A percentile compares a stretch with the other conserved stretches of the same genome.
These are phyloP conservation scores for crab-eating macaque (Macaca fascicularis) DNA, from an alignment of 2,113 vertebrate species.

Conservation along the genomic window DNA sequence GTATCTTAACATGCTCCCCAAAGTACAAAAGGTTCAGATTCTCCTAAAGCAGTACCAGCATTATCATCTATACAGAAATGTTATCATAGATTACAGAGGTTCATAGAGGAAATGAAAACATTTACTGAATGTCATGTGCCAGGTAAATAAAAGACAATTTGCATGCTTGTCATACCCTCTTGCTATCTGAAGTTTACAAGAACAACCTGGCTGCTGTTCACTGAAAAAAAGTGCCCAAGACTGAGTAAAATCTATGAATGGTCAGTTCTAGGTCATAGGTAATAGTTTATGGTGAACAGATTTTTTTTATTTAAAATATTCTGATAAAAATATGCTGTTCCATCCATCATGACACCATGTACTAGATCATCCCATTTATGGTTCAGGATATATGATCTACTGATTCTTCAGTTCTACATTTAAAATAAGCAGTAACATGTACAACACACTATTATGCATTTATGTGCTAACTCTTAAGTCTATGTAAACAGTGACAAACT, in stretches of 20 bases:
- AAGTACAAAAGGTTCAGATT: neutral
- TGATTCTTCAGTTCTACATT: neutral
- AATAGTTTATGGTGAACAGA: neutral
- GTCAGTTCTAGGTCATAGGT: neutral
- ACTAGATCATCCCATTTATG: neutral
- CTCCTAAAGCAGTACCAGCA: neutral
- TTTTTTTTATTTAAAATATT: neutral
- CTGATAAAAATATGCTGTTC: neutral
- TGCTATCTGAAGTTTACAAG: neutral
- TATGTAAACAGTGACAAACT: conserved; percentile 53
- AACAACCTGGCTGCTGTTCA: neutral
- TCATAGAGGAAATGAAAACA: neutral
- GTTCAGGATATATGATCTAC: neutral
- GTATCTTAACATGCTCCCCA: neutral
- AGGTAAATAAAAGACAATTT: neutral
- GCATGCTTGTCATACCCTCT: neutral
- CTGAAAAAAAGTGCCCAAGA: neutral
- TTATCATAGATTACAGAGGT: neutral
- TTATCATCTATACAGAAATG: neutral
- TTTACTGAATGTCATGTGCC: neutral
- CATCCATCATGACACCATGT: neutral
- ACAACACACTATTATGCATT: neutral
- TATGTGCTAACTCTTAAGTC: conserved; percentile 47
- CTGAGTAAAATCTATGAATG: conserved; percentile 20
- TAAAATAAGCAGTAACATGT: neutral